These are phyloP conservation scores for Hydrolagus colliei DNA, from an alignment of 2,797 vertebrate species.

Conservation along the genomic window DNA sequence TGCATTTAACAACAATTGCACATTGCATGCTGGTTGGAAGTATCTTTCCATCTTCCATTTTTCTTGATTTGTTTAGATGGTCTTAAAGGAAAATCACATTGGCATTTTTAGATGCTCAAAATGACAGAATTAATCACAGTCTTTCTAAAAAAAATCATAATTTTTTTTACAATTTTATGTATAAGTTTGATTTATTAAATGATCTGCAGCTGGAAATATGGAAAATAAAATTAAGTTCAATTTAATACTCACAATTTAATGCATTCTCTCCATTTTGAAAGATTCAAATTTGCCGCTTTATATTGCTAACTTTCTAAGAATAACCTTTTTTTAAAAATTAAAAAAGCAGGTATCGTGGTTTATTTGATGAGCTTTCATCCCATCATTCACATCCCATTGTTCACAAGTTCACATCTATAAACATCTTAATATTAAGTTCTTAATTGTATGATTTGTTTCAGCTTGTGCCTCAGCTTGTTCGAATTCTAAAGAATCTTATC, in stretches of 20 bases:
- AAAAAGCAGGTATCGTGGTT: neutral
- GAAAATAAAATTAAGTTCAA: neutral
- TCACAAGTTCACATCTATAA: constrained; percentile 32
- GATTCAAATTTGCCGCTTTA: too few relatives aligned
- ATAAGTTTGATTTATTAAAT: neutral
- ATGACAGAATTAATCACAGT: too few relatives aligned
- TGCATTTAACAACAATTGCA: constrained; percentile 48
- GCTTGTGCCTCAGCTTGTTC: constrained; percentile 97
- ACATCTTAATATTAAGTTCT: constrained; percentile 41
- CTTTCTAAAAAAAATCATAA: too few relatives aligned
- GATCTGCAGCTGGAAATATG: neutral
- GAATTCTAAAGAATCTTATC: constrained; percentile 99
- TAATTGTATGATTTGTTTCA: constrained; percentile 52
- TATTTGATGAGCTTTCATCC: constrained; percentile 44
- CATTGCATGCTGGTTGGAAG: constrained; percentile 5
- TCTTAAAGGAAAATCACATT: neutral
- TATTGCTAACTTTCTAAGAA: too few relatives aligned
- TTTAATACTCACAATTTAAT: neutral
- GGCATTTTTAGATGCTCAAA: neutral
- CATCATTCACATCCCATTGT: constrained; percentile 46
- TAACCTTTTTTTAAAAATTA: neutral
- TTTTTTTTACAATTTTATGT: too few relatives aligned
- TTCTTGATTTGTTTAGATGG: neutral
- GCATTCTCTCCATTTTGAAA: too few relatives aligned
- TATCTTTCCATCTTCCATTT: neutral